phyloP scores from a whole-genome alignment of 1,140 invertebrate genomes.

The Phthorimaea operculella region DNA sequence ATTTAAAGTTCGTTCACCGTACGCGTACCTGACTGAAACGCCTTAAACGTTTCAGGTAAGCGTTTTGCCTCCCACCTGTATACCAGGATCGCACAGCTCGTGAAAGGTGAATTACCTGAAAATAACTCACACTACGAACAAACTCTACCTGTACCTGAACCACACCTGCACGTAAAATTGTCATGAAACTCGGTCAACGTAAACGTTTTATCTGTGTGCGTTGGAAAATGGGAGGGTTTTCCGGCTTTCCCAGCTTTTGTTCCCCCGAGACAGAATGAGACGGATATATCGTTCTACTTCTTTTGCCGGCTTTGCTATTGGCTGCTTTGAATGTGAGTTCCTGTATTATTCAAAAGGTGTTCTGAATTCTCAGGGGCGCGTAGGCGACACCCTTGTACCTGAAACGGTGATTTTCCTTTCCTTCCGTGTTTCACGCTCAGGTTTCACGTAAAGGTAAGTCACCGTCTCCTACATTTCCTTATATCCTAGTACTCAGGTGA shows the following conservation, averaged over 20 bases:
- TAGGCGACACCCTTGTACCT: too few species aligned
- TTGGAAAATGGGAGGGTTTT: not conserved
- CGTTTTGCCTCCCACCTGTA: too few species aligned
- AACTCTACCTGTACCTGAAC: too few species aligned
- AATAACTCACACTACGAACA: not conserved
- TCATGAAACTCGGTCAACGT: not conserved
- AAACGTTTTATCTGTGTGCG: not conserved
- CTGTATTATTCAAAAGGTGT: too few species aligned
- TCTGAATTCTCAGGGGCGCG: too few species aligned
- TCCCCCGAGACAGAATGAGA: not conserved
- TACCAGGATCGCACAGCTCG: too few species aligned
- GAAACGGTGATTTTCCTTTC: too few species aligned
- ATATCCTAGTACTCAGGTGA: slow-evolving; percentile 50
- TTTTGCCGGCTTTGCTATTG: not conserved
- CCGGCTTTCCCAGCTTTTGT: not conserved
- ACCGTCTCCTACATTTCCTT: slow-evolving; percentile 28
- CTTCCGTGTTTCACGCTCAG: slow-evolving; percentile 5
- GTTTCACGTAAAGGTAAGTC: slow-evolving; percentile 30
- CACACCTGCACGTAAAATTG: too few species aligned
- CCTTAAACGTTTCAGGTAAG: too few species aligned
- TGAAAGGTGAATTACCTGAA: not conserved
- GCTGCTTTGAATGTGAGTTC: not conserved
- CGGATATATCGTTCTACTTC: not conserved
- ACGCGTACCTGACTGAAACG: too few species aligned
- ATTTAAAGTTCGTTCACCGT: too few species aligned